phyloP scores from a whole-genome alignment of 2,888 invertebrate species.

The Orthosia cruda region DNA sequence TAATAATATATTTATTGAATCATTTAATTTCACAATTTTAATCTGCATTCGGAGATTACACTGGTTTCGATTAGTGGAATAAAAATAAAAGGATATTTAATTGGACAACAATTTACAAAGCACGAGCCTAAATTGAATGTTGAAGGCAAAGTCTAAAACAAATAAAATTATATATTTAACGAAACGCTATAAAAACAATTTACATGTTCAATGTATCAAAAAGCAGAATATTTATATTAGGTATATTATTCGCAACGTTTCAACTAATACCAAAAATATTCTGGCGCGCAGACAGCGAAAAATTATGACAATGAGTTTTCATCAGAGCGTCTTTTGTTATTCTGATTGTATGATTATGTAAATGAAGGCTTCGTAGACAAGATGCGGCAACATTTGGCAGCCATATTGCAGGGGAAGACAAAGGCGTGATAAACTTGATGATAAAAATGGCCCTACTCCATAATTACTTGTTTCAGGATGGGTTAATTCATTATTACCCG shows the following conservation, averaged over 20 bases:
- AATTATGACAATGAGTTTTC: slow-evolving; percentile 76
- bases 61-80: not conserved
- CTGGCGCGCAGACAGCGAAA: slow-evolving; percentile 69
- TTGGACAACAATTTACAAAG: not conserved
- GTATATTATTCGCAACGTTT: slow-evolving; percentile 33
- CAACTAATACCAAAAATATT: slow-evolving; percentile 66
- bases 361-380: slow-evolving; percentile 71
- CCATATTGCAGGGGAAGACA: slow-evolving; percentile 49
- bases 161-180: no score
- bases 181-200: slow-evolving; percentile 31
- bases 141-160: not conserved
- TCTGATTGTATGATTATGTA: slow-evolving; percentile 79
- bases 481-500: slow-evolving; percentile 83
- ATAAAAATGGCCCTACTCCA: slow-evolving; percentile 65
- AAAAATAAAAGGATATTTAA: not conserved
- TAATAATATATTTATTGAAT: slow-evolving; percentile 35
- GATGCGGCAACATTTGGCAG: slow-evolving; percentile 57
- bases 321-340: slow-evolving; percentile 78
- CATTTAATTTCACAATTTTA: slow-evolving; percentile 15
- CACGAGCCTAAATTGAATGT: not conserved
- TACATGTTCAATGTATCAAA: slow-evolving; percentile 17
- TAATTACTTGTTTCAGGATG: slow-evolving; percentile 76
- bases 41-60: not conserved
- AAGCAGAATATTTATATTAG: slow-evolving; percentile 27
- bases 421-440: slow-evolving; percentile 30